Conservation (phyloP, 2,888 invertebrate genomes). For the Rhogogaster chlorosoma region DNA sequence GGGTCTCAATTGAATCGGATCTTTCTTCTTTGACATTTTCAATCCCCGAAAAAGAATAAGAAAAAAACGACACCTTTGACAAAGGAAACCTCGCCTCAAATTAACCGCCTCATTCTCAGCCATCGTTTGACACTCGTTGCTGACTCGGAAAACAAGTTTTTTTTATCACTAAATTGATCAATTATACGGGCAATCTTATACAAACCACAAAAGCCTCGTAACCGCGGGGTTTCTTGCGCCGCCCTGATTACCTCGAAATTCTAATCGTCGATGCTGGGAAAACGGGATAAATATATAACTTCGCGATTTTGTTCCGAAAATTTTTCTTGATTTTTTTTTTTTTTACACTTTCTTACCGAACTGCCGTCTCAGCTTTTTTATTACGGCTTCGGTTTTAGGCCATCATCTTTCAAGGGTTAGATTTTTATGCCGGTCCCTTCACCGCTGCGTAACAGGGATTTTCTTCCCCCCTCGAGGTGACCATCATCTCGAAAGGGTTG, state of each 20-base stretch:
- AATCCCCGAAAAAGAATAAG: background rate
- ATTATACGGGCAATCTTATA: background rate
- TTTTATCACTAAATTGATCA: constrained; percentile 13
- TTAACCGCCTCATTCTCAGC: constrained; percentile 11
- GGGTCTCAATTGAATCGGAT: background rate
- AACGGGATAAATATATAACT: background rate
- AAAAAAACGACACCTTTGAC: background rate
- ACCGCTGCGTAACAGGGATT: constrained; percentile 8
- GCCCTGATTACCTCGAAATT: background rate
- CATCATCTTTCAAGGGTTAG: constrained; percentile 20
- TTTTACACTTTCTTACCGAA: background rate
- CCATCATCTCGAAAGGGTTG: constrained; percentile 34
- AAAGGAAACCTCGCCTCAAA: background rate
- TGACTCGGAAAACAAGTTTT: constrained; percentile 13
- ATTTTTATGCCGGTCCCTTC: constrained; percentile 36
- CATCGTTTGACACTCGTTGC: constrained; percentile 13
- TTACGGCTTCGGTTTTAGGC: constrained; percentile 6
- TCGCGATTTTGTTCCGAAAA: background rate
- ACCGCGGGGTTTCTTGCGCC: background rate
- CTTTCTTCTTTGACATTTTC: constrained; percentile 2
- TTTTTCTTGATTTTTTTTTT: background rate
- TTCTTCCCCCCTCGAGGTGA: constrained; percentile 18
- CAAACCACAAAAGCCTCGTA: background rate
- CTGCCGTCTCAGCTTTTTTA: constrained; percentile 23
- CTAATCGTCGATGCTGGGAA: background rate